Base-by-base conservation (phyloP, 1,140 invertebrate species). In the Drosophila arizonae region DNA sequence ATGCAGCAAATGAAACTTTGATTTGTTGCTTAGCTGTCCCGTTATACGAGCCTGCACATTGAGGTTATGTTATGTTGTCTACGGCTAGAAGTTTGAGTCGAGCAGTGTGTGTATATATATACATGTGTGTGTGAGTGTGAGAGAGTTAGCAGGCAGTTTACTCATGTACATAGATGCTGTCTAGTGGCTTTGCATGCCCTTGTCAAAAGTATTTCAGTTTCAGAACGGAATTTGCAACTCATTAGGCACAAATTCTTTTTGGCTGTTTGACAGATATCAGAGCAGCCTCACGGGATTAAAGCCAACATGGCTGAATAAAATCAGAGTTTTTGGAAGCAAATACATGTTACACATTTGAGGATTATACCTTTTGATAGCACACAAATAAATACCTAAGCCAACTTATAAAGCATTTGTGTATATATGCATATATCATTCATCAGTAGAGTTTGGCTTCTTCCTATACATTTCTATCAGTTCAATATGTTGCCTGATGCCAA, bases 1-100 rank as follows among this genome's bases (percentile, higher is more conserved):
- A 76, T 67, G 76, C 76, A 76, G 68, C 76, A 76, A 78, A 78
- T 78, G 76, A 78, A 78, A 78, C 73, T 78, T 78, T 78, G 76
- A 78, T 78, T 78, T 78, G 76, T 78, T 55, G 73, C 73, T 57
- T 56, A 60, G 54, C 54, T 51, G n/a, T 68, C 63, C 72, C 57
- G 60, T 62, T 77, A 73, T 69, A 73, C 71, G 50, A 56, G 21
- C 63, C 65, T 74, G 76, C 72, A 75, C 76, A 77, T 75, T 75
- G 72, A 65, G 76, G 76, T 74, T 74, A 66, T 70, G 48, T 55
- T 72, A 55, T 45, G 41, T 43, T 43, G 24, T 26, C 28, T 46
- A 26, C 45, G 5, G 58, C 11, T 13, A 6, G 8, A 33, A 46
- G 43, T 60, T 11, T 68, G 65, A 30, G 33, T 67, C 10, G 3